These are phyloP conservation scores for Tenthredo amoena DNA, from an alignment of 2,888 invertebrate species.

Conservation along the genomic window DNA sequence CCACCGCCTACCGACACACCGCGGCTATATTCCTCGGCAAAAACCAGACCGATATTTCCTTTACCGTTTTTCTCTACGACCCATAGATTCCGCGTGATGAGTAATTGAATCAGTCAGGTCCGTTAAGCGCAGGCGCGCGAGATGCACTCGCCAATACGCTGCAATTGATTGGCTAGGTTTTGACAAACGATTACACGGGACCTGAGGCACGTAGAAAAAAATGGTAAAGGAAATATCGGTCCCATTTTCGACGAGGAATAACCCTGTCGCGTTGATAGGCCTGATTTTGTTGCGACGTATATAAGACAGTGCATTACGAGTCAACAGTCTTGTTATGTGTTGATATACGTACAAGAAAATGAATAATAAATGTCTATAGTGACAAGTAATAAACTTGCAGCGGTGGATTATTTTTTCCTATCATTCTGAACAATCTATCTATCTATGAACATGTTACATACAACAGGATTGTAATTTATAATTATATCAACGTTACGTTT, in stretches of 20 bases:
- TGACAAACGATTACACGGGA: neutral
- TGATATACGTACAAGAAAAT: neutral
- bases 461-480: conserved; percentile 15
- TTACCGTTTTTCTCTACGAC: neutral
- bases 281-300: neutral
- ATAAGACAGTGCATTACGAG: neutral
- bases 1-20: neutral
- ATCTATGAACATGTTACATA: neutral
- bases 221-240: neutral
- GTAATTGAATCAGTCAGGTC: neutral
- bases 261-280: neutral
- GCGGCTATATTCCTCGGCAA: neutral
- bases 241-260: neutral
- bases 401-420: neutral
- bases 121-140: neutral
- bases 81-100: neutral
- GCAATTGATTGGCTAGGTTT: neutral
- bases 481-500: neutral
- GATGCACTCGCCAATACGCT: neutral
- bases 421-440: neutral
- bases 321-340: neutral
- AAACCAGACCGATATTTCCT: neutral
- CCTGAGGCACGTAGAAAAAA: neutral
- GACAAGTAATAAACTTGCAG: neutral
- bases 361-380: neutral